Base-by-base conservation (phyloP, 2,888 invertebrate genomes). In the Drosophila ustulata region DNA sequence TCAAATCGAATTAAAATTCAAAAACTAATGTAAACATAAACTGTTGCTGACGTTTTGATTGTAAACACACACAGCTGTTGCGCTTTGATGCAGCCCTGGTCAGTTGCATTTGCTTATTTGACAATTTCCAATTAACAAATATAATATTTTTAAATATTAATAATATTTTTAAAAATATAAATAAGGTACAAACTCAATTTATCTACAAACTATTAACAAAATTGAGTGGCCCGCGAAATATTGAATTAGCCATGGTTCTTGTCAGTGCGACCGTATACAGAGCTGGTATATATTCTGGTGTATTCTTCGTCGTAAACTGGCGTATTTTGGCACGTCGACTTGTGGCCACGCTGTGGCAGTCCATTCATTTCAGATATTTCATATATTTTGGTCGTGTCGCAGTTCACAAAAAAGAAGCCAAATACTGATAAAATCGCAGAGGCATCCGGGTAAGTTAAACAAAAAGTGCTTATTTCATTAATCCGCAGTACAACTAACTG, bases 371-470 rank as follows among this genome's bases (percentile, higher is more conserved):
- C 78, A 57, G 56, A 68, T 77, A 74, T 77, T 77, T 78, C 75
- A 77, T 84, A 84, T 83, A 74, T 85, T 80, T 74, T 64, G 76
- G 75, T 75, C 56, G 76, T 75, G 69, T 65, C 66, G 71, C 68
- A 66, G 75, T 65, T 74, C 30, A 74, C 58, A 71, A 74, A 83
- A 81, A 84, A 77, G 59, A 73, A 74, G 72, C 66, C 67, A 80
- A 80, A 74, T 85, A 82, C 87, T 87, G 86, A 87, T 70, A 28
- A 80, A 72, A 77, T 75, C 75, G 65, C 86, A 83, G 88, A 87
- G 88, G 86, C 86, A 87, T 87, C 86, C 86, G 86, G 86, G 86
- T 87, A 82, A 87, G 86, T 85, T 71, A 34, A 43, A 46, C 11
- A 4, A 68, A 69, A 63, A 23, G 9, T 55, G 28, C 9, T 57